Percentiles rank a stretch among this genome's conserved stretches.
Conservation (phyloP, 2,113 vertebrate genomes). For the Setophaga coronata region DNA sequence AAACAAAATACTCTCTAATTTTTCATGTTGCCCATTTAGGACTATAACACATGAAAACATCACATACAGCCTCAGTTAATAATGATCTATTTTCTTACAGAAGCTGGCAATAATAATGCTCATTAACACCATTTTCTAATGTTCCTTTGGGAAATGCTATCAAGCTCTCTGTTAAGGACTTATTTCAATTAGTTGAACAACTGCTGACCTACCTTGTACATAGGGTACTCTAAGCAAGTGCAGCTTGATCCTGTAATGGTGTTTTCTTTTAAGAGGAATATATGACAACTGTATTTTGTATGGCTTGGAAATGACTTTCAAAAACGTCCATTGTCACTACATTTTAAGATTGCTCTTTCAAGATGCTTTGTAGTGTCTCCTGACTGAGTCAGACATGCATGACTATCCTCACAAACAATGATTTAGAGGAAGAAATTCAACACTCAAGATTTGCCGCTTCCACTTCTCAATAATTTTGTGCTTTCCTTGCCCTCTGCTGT, state of each 20-base stretch:
- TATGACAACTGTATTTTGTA: background rate
- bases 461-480: conserved; percentile 72
- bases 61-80: conserved; percentile 58
- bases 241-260: background rate
- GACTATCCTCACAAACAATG: conserved; percentile 64
- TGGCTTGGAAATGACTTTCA: background rate
- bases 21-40: conserved; percentile 15
- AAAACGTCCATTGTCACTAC: background rate
- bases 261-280: background rate
- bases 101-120: conserved; percentile 56
- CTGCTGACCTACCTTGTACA: conserved; percentile 27
- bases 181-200: conserved; percentile 72
- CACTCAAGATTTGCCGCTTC: conserved; percentile 22
- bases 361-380: background rate
- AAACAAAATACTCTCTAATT: background rate
- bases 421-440: conserved; percentile 70
- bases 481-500: conserved; percentile 52
- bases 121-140: conserved; percentile 64
- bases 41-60: conserved; percentile 26
- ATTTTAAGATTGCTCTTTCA: conserved; percentile 31
- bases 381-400: conserved; percentile 29
- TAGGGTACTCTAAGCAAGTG: conserved; percentile 9
- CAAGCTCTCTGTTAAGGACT: conserved; percentile 63
- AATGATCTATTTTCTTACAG: conserved; percentile 73
- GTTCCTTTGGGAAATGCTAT: conserved; percentile 70